Base-by-base conservation (phyloP, 2,888 invertebrate genomes). In the Eurytoma adleriae region DNA sequence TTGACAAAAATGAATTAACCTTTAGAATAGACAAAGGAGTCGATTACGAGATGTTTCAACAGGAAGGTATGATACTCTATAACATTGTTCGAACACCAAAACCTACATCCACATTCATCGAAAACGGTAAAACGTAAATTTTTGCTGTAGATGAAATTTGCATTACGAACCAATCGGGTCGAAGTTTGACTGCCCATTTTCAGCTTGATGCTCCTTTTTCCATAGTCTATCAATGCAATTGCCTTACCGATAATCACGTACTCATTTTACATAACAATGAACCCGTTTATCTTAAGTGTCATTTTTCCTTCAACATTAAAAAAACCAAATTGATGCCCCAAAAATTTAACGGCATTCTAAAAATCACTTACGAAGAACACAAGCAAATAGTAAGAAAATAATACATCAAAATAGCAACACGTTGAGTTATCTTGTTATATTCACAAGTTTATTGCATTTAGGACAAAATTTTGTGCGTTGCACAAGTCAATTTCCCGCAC, bases 401-500 rank as follows among this genome's bases (percentile, higher is more conserved):
- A 40, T 7, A 40, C 1, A 40, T 7, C 0, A 40, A 40, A 7
- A 40, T 40, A 40, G 3, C 40, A 7, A 4, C 40, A 7, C 4
- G 40, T 7, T 40, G 16, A 7, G 4, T 7, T 12, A 10, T 70
- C 20, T 20, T n/a, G 10, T 48, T 18, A 3, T 27, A 13, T 30
- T 18, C 18, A 48, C 57, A 70, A 24, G 40, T 61, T 0, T 16
- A 57, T 59, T 68, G 56, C 66, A 48, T 72, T 12, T 86, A 95
- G 95, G 94, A 95, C 86, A 91, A 91, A 80, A 91, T 96, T 68
- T 92, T 92, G 83, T 87, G 96, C 62, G 90, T 90, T 66, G 95
- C 94, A 52, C 93, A 92, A 88, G 92, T 95, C 1, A 94, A 94
- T 89, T 95, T 93, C 87, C 95, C 96, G 0, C 94, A 95, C 85